Evolutionary conservation across 2,797 vertebrate genomes (phyloP).

Genomic region (Petrocephalus sullivani): DNA sequence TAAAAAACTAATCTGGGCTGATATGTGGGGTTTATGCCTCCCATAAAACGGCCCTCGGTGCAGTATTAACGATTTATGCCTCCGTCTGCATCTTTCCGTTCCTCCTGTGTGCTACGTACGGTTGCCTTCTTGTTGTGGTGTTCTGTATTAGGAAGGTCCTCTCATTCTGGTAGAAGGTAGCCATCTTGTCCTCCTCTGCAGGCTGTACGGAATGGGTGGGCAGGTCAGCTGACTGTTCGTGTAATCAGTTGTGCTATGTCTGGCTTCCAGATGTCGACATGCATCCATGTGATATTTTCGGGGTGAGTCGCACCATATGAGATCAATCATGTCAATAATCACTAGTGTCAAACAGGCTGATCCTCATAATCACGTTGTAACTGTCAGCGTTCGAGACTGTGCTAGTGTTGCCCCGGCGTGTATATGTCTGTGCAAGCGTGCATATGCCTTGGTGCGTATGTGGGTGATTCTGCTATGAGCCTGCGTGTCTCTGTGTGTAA

Average conservation of each 20-base stretch:
- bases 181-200: not conserved
- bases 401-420: conserved; percentile 34
- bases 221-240: not conserved
- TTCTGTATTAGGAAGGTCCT: not conserved
- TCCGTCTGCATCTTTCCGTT: not conserved
- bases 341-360: not conserved
- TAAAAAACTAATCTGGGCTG: conserved; percentile 15
- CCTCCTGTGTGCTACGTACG: not conserved
- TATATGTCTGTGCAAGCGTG: conserved; percentile 38
- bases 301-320: not conserved
- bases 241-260: not conserved
- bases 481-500: conserved; percentile 29
- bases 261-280: not conserved
- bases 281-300: not conserved
- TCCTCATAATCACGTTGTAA: not conserved
- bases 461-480: conserved; percentile 16
- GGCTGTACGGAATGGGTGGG: not conserved
- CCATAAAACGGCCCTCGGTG: not conserved
- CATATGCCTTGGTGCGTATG: not conserved
- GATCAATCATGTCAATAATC: not conserved
- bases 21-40: not conserved
- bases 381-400: not conserved
- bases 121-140: not conserved
- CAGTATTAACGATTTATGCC: not conserved
- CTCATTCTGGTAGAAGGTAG: not conserved